Evolutionary conservation across 2,888 invertebrate species (phyloP), one percentile per base, ranked within the genome.

Genomic region (Nomada ferruginata): DNA sequence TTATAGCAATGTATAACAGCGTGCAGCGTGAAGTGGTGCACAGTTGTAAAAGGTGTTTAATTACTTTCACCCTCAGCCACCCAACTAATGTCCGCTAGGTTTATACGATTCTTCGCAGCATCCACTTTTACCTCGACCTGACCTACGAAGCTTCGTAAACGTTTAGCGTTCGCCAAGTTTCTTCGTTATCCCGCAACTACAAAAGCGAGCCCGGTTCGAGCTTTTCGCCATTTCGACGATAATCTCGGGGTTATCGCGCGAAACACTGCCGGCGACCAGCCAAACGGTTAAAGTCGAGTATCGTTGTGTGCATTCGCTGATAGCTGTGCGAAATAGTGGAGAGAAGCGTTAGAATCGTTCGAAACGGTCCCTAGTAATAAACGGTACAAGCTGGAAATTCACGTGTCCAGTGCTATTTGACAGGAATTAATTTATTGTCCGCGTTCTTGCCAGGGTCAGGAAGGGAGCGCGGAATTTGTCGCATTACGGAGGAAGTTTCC

Each of bases 401-500:
- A 18, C 20, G 36, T 2, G 18, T 7, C 18, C 50, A 29, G 13
- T 7, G 9, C 15, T 53, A n/a, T 82, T 79, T n/a, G 52, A 71
- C 47, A 53, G 60, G 13, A 84, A 77, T 65, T 63, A 53, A 81
- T 69, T 74, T 72, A 77, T 81, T 64, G 68, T 36, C 60, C 15
- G 50, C 42, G n/a, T 20, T 57, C 42, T 66, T 18, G n/a, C 26
- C 44, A 11, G 68, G 44, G 50, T 59, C 55, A 36, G 68, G 26
- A 57, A 44, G 57, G 55, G 20, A 26, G 18, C 76, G n/a, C 26
- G 64, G 52, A 65, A 69, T 36, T 80, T 82, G 80, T 59, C 79
- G 78, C 78, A 59, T 81, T 85, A 83, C 59, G 61, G 64, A 70
- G 68, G 53, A 86, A 86, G 82, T 86, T 86, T 85, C 83, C 72